Conservation (phyloP, 2,797 vertebrate genomes). For the Eulemur albifrons region DNA sequence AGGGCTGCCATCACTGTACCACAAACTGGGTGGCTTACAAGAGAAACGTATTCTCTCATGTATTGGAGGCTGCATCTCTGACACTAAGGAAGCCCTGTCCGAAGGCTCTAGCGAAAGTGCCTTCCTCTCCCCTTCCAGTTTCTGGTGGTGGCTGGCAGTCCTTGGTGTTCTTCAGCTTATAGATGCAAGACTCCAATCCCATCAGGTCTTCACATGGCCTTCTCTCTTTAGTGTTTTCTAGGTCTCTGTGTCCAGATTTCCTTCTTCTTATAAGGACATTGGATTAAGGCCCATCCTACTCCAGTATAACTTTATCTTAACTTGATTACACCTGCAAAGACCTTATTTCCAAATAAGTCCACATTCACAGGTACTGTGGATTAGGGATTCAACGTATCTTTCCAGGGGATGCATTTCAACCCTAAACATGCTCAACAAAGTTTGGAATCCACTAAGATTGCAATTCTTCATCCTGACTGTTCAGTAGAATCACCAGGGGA, state of each 20-base stretch:
- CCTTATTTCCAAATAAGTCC: background rate
- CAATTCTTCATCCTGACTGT: background rate
- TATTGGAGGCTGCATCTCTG: background rate
- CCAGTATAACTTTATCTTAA: background rate
- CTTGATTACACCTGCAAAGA: background rate
- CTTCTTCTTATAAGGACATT: background rate
- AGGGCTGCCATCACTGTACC: background rate
- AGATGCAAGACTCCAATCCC: accelerated
- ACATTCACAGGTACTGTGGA: background rate
- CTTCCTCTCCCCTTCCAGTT: background rate
- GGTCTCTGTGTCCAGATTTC: background rate
- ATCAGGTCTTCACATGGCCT: background rate
- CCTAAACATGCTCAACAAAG: background rate
- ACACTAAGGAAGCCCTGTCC: accelerated
- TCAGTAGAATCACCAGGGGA: background rate
- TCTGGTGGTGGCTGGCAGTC: background rate
- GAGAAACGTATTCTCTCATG: accelerated
- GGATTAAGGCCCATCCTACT: background rate
- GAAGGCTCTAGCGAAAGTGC: background rate
- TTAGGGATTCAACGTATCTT: background rate
- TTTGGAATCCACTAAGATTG: background rate
- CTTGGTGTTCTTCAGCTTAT: background rate
- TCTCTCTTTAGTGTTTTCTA: background rate
- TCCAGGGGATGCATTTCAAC: background rate
- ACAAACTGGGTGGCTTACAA: no score